These are phyloP conservation scores for Lates japonicus DNA, from an alignment of 2,797 vertebrate genomes.

Conservation along the genomic window DNA sequence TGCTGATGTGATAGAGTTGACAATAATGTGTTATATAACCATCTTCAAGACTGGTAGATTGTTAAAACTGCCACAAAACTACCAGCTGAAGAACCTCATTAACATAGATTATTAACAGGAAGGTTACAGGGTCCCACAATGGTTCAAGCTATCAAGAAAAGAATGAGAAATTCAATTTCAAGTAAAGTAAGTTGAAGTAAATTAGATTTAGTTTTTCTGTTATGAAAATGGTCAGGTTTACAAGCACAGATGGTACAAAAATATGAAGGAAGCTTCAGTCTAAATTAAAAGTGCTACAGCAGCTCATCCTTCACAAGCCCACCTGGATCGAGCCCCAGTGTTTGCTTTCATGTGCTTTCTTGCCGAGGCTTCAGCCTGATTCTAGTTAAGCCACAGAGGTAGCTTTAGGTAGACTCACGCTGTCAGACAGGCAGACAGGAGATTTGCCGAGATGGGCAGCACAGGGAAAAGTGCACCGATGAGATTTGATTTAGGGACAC, in stretches of 20 bases:
- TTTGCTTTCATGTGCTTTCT: constrained; percentile 9
- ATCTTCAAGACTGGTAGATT: constrained; percentile 28
- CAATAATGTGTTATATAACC: constrained; percentile 29
- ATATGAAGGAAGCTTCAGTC: constrained; percentile 7
- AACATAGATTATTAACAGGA: neutral
- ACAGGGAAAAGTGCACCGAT: constrained; percentile 64
- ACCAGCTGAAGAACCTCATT: constrained; percentile 2
- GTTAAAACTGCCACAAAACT: constrained; percentile 16
- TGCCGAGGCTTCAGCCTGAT: constrained; percentile 16
- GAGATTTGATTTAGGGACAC: constrained; percentile 79
- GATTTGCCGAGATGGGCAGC: constrained; percentile 54
- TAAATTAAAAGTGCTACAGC: constrained; percentile 7
- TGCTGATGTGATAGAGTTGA: constrained; percentile 49
- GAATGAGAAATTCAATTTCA: neutral
- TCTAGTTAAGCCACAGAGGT: constrained; percentile 29
- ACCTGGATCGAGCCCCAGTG: constrained; percentile 10
- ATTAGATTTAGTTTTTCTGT: neutral
- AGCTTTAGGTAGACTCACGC: constrained; percentile 37
- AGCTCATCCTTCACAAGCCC: constrained; percentile 26
- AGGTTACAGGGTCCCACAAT: neutral
- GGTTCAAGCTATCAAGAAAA: neutral
- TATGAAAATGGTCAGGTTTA: neutral
- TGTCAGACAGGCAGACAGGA: constrained; percentile 57
- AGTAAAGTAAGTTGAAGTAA: too few species aligned
- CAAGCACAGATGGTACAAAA: neutral